Evolutionary conservation across 2,113 vertebrate species (phyloP).

Genomic region (Glaucomys volans): DNA sequence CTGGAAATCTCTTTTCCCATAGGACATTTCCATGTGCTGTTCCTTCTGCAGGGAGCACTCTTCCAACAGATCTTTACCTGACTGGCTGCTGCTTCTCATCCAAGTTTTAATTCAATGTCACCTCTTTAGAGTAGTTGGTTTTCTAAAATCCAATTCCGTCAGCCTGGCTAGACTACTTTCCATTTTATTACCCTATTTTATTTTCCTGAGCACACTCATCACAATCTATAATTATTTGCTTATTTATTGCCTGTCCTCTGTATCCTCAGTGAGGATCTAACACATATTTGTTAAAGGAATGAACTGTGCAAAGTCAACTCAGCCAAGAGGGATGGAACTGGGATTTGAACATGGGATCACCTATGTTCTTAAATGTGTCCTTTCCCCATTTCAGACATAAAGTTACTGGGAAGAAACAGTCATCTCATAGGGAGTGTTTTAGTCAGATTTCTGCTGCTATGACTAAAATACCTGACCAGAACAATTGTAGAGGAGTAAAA

Average conservation of each 20-base stretch:
- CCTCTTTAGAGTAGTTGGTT: not conserved
- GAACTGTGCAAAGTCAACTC: not conserved
- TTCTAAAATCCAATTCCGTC: not conserved
- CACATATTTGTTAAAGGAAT: slow-evolving; percentile 21
- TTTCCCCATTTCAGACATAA: not conserved
- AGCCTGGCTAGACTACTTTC: not conserved
- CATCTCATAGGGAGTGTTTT: not conserved
- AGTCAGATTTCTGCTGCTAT: too few relatives aligned
- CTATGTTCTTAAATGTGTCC: not conserved
- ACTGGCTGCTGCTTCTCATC: not conserved
- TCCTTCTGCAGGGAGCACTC: not conserved
- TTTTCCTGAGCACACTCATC: not conserved
- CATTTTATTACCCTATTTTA: not conserved
- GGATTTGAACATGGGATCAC: not conserved
- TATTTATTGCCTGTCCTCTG: not conserved
- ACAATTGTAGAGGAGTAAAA: too few relatives aligned
- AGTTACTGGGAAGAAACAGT: not conserved
- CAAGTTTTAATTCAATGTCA: not conserved
- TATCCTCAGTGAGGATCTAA: not conserved
- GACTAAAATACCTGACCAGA: too few relatives aligned
- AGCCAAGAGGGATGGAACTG: not conserved
- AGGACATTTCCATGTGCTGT: not conserved
- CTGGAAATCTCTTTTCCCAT: not conserved
- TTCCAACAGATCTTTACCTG: not conserved
- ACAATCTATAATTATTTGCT: not conserved